Percentiles rank a stretch among this genome's conserved stretches.
Conservation (phyloP, 2,113 vertebrate species). For the Archilochus colubris region DNA sequence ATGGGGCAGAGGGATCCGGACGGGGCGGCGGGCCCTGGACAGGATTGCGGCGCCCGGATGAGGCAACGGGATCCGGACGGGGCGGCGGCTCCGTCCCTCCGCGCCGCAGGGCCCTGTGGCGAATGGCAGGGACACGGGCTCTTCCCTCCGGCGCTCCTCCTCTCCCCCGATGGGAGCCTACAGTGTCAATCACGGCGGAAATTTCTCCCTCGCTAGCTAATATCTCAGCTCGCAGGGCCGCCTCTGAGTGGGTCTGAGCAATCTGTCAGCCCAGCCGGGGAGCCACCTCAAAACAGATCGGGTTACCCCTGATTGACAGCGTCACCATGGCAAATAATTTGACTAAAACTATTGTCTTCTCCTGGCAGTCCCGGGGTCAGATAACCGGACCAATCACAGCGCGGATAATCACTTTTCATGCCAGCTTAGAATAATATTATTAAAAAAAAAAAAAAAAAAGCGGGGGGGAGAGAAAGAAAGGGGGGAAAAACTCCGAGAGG, state of each 20-base stretch:
- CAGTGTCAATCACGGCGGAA: constrained; percentile 86
- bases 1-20: not conserved
- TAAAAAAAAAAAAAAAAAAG: constrained; percentile 83
- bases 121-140: not conserved
- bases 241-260: constrained; percentile 81
- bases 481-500: constrained; percentile 63
- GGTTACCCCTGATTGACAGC: constrained; percentile 98
- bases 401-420: constrained; percentile 94
- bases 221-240: constrained; percentile 83
- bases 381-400: constrained; percentile 98
- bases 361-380: constrained; percentile 95
- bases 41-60: too few relatives aligned
- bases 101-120: not conserved
- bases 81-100: not conserved
- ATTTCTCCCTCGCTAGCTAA: constrained; percentile 75
- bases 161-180: constrained; percentile 62
- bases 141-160: not conserved
- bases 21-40: not conserved
- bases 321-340: constrained; percentile 99
- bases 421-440: constrained; percentile 99
- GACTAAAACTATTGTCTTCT: constrained; percentile 99
- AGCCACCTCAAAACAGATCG: constrained; percentile 93
- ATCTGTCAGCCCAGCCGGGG: constrained; percentile 88
- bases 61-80: not conserved
- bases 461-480: not conserved